Evolutionary conservation across 2,113 vertebrate species (phyloP).

Genomic region (Corydoras maculifer): DNA sequence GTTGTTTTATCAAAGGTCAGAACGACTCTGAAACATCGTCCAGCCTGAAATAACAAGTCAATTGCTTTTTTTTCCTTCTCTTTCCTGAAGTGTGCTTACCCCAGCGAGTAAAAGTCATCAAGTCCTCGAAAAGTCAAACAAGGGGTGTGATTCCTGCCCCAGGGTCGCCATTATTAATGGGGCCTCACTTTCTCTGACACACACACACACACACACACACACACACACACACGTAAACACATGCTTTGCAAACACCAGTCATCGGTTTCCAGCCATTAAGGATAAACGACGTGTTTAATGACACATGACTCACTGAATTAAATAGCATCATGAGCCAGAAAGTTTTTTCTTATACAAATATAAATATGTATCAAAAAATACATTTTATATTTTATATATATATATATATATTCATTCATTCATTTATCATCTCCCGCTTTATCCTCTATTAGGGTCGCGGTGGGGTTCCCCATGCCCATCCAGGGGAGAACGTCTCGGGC

Average conservation of each 20-base stretch:
- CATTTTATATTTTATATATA: too few relatives aligned
- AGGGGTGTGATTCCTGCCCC: constrained; percentile 11
- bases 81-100: constrained; percentile 42
- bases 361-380: constrained; percentile 10
- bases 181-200: constrained; percentile 17
- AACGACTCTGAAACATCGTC: constrained; percentile 61
- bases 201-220: too few relatives aligned
- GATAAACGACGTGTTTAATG: constrained; percentile 51
- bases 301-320: constrained; percentile 37
- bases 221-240: too few relatives aligned
- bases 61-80: constrained; percentile 34
- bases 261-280: neutral
- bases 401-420: neutral
- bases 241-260: neutral
- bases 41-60: constrained; percentile 15
- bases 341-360: constrained; percentile 2
- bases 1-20: constrained; percentile 63
- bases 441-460: too few relatives aligned
- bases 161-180: constrained; percentile 21
- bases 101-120: constrained; percentile 42
- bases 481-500: too few relatives aligned
- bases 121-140: constrained; percentile 5
- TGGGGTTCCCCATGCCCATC: too few relatives aligned
- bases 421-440: too few relatives aligned
- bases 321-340: constrained; percentile 4